phyloP scores from a whole-genome alignment of 2,797 vertebrate species.

The Chiloscyllium punctatum region DNA sequence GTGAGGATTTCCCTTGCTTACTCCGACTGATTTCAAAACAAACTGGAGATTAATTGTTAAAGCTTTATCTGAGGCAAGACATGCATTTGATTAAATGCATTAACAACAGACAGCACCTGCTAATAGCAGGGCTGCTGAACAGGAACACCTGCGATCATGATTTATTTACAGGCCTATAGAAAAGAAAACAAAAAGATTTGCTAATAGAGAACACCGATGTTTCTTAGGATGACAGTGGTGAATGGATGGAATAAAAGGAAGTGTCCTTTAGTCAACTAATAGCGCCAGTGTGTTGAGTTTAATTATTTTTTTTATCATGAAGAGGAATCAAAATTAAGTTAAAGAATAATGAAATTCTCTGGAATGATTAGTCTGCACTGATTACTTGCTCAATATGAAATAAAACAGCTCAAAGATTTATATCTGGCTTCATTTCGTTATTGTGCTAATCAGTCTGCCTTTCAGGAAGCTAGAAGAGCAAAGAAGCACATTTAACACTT shows the following conservation, averaged over 20 bases:
- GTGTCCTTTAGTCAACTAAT: background rate
- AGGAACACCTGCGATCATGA: background rate
- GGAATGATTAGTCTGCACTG: background rate
- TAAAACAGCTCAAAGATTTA: background rate
- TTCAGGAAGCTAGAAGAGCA: background rate
- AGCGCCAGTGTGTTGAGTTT: background rate
- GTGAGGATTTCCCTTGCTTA: background rate
- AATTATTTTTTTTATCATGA: background rate
- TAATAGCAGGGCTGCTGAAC: background rate
- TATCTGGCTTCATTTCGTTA: background rate
- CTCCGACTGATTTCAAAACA: background rate
- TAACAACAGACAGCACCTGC: background rate
- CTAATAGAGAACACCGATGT: background rate
- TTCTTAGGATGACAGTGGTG: background rate
- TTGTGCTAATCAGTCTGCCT: background rate
- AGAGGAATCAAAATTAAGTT: background rate
- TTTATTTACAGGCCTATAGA: background rate
- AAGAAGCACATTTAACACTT: background rate
- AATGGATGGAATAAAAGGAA: background rate
- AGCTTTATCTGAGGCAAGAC: background rate
- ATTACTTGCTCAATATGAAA: background rate
- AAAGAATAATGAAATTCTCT: background rate
- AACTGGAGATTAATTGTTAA: background rate
- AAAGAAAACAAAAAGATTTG: constrained; percentile 6
- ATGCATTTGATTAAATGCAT: background rate